Percentiles rank a stretch among this genome's conserved stretches.
Evolutionary conservation across 2,797 vertebrate species (phyloP).

Genomic region (Pogoniulus pusillus): DNA sequence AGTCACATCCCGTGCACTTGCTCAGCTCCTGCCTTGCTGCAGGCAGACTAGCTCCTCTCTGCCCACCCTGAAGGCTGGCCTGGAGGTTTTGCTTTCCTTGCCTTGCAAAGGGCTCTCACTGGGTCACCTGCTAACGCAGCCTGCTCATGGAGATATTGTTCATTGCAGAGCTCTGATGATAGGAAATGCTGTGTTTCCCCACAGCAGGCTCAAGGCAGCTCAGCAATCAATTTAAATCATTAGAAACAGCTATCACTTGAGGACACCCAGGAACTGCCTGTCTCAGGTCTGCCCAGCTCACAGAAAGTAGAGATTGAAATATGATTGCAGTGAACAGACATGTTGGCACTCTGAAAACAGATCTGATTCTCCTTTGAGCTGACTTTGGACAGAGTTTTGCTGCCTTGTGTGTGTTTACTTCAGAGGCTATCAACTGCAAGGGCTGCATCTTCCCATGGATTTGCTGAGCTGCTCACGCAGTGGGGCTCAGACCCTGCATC

Average conservation of each 20-base stretch:
- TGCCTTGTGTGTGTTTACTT: neutral
- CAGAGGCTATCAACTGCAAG: neutral
- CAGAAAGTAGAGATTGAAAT: neutral
- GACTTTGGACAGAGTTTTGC: neutral
- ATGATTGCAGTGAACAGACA: neutral
- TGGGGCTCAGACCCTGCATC: neutral
- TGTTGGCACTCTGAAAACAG: neutral
- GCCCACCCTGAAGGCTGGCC: neutral
- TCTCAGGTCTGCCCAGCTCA: neutral
- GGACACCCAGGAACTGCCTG: neutral
- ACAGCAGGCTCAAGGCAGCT: neutral
- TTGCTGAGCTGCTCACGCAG: neutral
- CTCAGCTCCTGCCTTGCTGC: neutral
- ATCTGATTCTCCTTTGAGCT: neutral
- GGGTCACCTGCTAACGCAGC: neutral
- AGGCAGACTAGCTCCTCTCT: neutral
- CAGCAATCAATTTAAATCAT: neutral
- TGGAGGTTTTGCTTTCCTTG: neutral
- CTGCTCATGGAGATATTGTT: rapidly evolving
- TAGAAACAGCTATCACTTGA: neutral
- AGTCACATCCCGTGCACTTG: neutral
- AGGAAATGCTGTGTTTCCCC: neutral
- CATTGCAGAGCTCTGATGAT: neutral
- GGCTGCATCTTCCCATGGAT: neutral
- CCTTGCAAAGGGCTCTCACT: neutral